Evolutionary conservation across 2,797 vertebrate species (phyloP).

Genomic region (Pangasius sanitwongsei): DNA sequence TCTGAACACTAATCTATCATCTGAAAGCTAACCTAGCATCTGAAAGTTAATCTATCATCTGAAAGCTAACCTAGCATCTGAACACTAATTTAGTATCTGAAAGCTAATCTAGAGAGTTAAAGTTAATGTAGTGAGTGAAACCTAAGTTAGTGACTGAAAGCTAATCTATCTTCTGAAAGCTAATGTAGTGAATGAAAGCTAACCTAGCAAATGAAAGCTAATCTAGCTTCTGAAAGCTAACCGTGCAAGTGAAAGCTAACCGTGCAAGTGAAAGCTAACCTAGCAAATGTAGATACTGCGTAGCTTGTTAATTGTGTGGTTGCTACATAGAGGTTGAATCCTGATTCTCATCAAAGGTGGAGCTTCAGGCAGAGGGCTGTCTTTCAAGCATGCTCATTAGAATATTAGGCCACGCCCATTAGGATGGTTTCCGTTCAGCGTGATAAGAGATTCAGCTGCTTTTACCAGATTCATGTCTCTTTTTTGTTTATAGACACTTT

Average conservation of each 20-base stretch:
- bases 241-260: neutral
- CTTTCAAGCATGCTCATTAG: neutral
- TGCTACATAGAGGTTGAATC: neutral
- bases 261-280: neutral
- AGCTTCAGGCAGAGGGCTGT: neutral
- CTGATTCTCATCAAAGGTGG: neutral
- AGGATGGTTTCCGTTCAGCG: neutral
- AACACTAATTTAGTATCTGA: neutral
- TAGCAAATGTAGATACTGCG: neutral
- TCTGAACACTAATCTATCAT: too few species aligned
- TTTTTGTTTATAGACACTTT: neutral
- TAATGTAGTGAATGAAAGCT: too few species aligned
- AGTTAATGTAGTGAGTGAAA: neutral
- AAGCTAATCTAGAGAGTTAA: neutral
- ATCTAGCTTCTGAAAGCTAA: neutral
- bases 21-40: too few species aligned
- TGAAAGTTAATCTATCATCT: too few species aligned
- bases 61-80: too few species aligned
- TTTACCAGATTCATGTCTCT: neutral
- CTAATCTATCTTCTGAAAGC: too few species aligned
- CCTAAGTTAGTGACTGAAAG: too few species aligned
- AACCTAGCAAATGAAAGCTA: too few species aligned
- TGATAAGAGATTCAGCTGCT: neutral
- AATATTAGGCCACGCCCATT: neutral
- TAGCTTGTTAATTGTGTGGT: neutral